A percentile compares a stretch with the other conserved stretches of the same genome.
Conservation (phyloP, 2,113 vertebrate genomes). For the Calidris pygmaea region DNA sequence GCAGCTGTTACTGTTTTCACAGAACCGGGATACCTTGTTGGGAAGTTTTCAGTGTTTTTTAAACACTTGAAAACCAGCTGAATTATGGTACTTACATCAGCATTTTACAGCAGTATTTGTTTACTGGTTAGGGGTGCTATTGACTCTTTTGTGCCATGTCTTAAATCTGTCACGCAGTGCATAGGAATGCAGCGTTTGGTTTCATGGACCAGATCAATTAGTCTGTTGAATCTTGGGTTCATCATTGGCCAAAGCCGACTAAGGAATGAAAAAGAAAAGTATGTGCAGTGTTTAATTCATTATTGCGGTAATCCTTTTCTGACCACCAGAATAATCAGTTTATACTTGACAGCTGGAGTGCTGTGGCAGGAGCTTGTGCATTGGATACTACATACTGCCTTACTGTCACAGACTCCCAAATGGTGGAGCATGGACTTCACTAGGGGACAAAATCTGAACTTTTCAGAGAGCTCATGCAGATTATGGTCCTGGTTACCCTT, state of each 20-base stretch:
- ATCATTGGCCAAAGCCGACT: background rate
- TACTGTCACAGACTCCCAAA: background rate
- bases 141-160: background rate
- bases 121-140: constrained; percentile 36
- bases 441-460: background rate
- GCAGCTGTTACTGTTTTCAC: background rate
- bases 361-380: background rate
- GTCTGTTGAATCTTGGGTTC: background rate
- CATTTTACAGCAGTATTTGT: constrained; percentile 33
- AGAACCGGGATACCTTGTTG: background rate
- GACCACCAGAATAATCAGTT: background rate
- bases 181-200: background rate
- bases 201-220: background rate
- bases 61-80: background rate
- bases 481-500: background rate
- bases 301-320: background rate
- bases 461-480: background rate
- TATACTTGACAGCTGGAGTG: background rate
- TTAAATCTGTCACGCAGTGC: background rate
- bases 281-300: background rate
- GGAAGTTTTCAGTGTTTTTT: background rate
- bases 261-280: background rate
- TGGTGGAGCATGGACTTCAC: background rate
- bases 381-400: background rate
- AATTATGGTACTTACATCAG: background rate